Base-by-base conservation (phyloP, 2,888 invertebrate genomes). In the Exephanes ischioxanthus region DNA sequence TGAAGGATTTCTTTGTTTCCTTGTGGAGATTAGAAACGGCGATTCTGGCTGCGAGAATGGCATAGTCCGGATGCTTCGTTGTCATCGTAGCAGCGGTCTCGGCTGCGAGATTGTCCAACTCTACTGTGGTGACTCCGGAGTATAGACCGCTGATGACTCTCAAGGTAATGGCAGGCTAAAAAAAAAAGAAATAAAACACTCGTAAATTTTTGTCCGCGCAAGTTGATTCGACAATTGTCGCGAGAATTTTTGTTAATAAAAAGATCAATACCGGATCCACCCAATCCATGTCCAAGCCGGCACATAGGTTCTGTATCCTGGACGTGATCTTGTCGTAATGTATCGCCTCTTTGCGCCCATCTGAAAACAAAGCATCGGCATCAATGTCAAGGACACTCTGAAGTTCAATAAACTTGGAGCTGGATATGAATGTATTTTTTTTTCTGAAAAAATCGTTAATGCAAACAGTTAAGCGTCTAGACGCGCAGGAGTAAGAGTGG, bases 41-140 rank as follows among this genome's bases (percentile, higher is more conserved):
- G 91, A 99, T 97, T 89, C 99, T 96, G 3, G 97, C 98, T 77
- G 98, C 98, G 75, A 98, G 94, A 83, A 97, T 95, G 5, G 97
- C 99, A 95, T 99, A 99, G 94, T 99, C 99, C 0, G 99, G 98
- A 94, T 99, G 99, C 91, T 97, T 97, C 3, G 98, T 98, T 0
- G 99, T 99, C 97, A 99, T 97, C 45, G 98, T 98, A 14, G 99
- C 99, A n/a, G 99, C 98, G 58, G 98, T 99, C 94, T 99, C 99
- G 0, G 99, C 99, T 66, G 99, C 99, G 87, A 99, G 95, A 93
- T 99, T 99, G 94, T 99, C 99, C 89, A 99, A 95, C 93, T 99
- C 99, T 22, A 98, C 97, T 0, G 99, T 99, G 7, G 98, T 98
- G 1, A 99, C 99, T 16, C 99, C 99, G 85, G 98, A 97, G 94